phyloP scores from a whole-genome alignment of 2,113 vertebrate species.

The Xiphophorus couchianus region DNA sequence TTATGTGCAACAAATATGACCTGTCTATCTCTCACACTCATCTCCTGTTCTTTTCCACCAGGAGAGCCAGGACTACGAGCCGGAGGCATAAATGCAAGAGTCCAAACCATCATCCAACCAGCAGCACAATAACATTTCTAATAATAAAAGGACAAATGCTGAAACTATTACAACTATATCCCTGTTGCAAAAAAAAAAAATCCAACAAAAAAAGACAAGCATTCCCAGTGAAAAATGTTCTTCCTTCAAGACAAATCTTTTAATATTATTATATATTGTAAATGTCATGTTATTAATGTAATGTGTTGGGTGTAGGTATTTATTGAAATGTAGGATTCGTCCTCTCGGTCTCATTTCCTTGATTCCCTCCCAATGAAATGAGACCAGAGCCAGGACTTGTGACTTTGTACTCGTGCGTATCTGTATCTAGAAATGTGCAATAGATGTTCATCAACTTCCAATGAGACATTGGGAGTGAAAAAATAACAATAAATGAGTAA shows the following conservation, averaged over 20 bases:
- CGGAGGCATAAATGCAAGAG: slow-evolving; percentile 90
- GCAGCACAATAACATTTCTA: slow-evolving; percentile 93
- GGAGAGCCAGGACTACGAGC: slow-evolving; percentile 97
- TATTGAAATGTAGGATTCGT: slow-evolving; percentile 75
- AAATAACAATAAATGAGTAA: slow-evolving; percentile 63
- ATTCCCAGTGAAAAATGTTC: slow-evolving; percentile 83
- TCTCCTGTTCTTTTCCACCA: slow-evolving; percentile 58
- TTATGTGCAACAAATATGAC: background rate
- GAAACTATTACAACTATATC: slow-evolving; percentile 78
- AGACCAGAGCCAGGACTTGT: slow-evolving; percentile 78
- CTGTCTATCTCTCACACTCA: background rate
- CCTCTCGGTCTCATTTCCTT: slow-evolving; percentile 85
- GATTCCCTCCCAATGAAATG: slow-evolving; percentile 92
- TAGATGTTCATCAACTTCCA: slow-evolving; percentile 83
- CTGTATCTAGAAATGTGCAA: slow-evolving; percentile 84
- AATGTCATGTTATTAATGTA: slow-evolving; percentile 83
- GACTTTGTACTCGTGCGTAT: slow-evolving; percentile 80
- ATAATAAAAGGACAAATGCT: slow-evolving; percentile 84
- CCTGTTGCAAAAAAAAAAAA: slow-evolving; percentile 79
- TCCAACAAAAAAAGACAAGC: slow-evolving; percentile 64
- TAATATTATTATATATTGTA: slow-evolving; percentile 83
- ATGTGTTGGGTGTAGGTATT: slow-evolving; percentile 82
- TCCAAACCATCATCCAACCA: slow-evolving; percentile 83
- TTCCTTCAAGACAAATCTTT: slow-evolving; percentile 85
- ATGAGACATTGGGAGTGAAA: slow-evolving; percentile 74